phyloP scores from a whole-genome alignment of 1,140 invertebrate species.

The Drosophila pseudoananassae region DNA sequence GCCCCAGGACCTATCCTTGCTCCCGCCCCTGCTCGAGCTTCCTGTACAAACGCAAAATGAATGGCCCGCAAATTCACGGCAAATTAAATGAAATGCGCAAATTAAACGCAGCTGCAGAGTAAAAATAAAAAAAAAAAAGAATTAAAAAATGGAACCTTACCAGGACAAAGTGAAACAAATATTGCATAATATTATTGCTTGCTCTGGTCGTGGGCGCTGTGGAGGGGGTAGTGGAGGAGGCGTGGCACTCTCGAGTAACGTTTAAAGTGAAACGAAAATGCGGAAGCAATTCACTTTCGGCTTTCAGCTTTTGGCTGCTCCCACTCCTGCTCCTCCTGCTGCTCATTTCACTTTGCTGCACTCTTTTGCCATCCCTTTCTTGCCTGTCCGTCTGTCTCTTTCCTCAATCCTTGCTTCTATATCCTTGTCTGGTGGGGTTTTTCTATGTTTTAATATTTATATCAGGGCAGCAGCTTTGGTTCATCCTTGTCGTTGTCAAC shows the following conservation, averaged over 20 bases:
- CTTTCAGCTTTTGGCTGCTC: conserved; percentile 37
- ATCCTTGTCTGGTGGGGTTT: conserved; percentile 2
- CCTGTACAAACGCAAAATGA: conserved; percentile 44
- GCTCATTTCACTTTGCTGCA: conserved; percentile 3
- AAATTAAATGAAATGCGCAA: conserved; percentile 62
- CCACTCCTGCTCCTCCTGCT: too few species aligned
- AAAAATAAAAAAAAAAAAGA: conserved; percentile 4
- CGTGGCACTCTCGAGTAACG: conserved; percentile 29
- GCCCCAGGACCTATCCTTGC: neutral
- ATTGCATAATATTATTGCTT: conserved; percentile 72
- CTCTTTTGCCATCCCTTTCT: neutral
- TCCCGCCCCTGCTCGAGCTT: neutral
- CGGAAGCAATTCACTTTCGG: conserved; percentile 73
- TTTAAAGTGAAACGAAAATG: conserved; percentile 56
- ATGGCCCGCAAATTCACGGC: conserved; percentile 48
- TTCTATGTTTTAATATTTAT: conserved; percentile 74
- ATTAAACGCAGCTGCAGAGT: conserved; percentile 44
- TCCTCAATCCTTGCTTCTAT: neutral
- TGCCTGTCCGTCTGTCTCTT: neutral
- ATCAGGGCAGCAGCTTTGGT: conserved; percentile 48
- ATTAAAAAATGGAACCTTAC: conserved; percentile 12
- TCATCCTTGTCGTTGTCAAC: conserved; percentile 51
- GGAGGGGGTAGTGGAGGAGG: neutral
- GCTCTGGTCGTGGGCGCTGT: neutral
- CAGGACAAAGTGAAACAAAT: conserved; percentile 67